A percentile compares a stretch with the other conserved stretches of the same genome.
These are phyloP conservation scores for Corydoras sp. DNA, from an alignment of 2,113 vertebrate species.

Conservation along the genomic window DNA sequence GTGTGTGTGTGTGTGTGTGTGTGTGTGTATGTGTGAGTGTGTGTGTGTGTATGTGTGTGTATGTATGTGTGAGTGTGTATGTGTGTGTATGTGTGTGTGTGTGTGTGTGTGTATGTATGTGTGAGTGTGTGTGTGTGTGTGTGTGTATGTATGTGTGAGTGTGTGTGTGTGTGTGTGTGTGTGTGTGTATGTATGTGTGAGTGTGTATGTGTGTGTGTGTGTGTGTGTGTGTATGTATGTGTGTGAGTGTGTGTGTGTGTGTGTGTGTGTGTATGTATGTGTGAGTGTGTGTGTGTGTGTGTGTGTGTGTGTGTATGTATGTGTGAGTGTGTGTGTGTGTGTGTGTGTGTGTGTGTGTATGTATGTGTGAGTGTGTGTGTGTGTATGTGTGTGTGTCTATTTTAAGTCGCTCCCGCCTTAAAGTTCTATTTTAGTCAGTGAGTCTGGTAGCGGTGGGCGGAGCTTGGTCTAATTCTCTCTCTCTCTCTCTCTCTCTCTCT, in stretches of 20 bases:
- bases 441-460: constrained; percentile 40
- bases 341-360: not conserved
- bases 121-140: not conserved
- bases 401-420: constrained; percentile 66
- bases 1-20: not conserved
- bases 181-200: not conserved
- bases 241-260: not conserved
- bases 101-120: not conserved
- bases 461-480: constrained; percentile 44
- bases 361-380: not conserved
- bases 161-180: constrained; percentile 2
- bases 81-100: not conserved
- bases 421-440: constrained; percentile 66
- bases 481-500: constrained; percentile 3
- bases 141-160: not conserved
- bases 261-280: not conserved
- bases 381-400: constrained; percentile 50
- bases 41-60: not conserved
- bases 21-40: not conserved
- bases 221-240: not conserved
- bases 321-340: not conserved
- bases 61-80: not conserved
- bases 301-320: not conserved
- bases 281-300: not conserved
- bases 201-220: not conserved